Base-by-base conservation (phyloP, 2,113 vertebrate species). In the Cariama cristata region DNA sequence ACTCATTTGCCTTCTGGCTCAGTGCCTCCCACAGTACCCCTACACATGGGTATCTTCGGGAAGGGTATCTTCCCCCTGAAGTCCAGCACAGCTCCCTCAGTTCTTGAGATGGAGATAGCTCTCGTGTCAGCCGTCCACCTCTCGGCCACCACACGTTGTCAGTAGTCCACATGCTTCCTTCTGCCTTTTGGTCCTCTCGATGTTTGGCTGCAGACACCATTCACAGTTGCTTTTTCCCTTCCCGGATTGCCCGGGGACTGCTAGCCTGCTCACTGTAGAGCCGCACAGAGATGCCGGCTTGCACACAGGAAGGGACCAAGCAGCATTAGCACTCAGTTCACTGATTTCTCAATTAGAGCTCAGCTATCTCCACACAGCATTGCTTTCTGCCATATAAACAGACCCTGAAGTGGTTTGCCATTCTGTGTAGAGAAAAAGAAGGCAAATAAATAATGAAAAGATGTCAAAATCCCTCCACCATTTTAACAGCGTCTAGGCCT, bases 271-370 rank as follows among this genome's bases (percentile, higher is more conserved):
- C 13, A 3, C 32, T 55, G 19, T 1, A 79, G 69, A 75, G 56
- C 38, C 1, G 0, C 15, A 24, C 66, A 86, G 72, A 45, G 72
- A 20, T 52, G 40, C 14, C 2, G 2, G n/a, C 42, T 59, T 3
- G 2, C 33, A 16, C 15, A 38, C 3, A 69, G 35, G 35, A 80
- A 71, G 45, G 72, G 49, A 74, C 62, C 38, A n/a, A 67, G 27
- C 60, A 79, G 45, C 22, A 13, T 80, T 73, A 58, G 28, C 50
- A 12, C 11, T 81, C 14, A n/a, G 5, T 71, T 75, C 68, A 49
- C 45, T 42, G 55, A 40, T 77, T 82, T 82, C 53, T 82, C 33
- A 56, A 14, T 72, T 76, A 52, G 53, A 74, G 42, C 18, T 94
- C 60, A 50, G 3, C 38, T 26, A 1, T 55, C 59, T 84, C 55